phyloP scores from a whole-genome alignment of 2,888 invertebrate species.

The Trachelus troglodyta region DNA sequence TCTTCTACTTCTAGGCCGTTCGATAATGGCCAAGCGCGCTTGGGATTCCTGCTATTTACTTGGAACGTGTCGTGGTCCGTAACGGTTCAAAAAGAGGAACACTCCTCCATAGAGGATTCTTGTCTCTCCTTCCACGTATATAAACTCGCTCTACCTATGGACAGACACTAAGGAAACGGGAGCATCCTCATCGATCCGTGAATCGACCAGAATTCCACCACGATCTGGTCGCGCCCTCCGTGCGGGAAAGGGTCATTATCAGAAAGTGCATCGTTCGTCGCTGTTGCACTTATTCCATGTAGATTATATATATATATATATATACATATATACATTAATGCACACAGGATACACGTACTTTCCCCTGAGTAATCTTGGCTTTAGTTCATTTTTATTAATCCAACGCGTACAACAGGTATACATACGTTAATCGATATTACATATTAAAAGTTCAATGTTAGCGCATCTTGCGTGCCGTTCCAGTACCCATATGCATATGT shows the following conservation, averaged over 20 bases:
- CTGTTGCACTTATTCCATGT: background rate
- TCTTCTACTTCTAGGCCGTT: slow-evolving; percentile 22
- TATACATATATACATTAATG: too few relatives aligned
- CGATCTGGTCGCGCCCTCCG: slow-evolving; percentile 27
- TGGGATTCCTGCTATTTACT: slow-evolving; percentile 36
- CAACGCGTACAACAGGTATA: background rate
- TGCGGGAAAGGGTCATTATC: background rate
- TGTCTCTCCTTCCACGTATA: slow-evolving; percentile 1
- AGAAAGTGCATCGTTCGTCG: background rate
- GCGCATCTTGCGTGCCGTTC: background rate
- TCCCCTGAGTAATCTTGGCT: background rate
- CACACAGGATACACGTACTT: background rate
- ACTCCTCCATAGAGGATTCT: background rate
- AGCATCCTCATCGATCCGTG: background rate
- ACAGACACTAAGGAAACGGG: slow-evolving; percentile 22
- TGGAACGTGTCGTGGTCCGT: slow-evolving; percentile 38
- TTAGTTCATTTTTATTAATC: background rate
- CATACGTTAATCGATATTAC: background rate
- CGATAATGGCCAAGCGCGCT: slow-evolving; percentile 30
- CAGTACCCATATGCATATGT: background rate
- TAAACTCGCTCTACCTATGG: background rate
- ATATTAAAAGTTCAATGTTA: background rate
- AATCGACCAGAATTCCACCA: slow-evolving; percentile 31
- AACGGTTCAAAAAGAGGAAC: slow-evolving; percentile 35
- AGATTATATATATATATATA: too few relatives aligned